phyloP scores from a whole-genome alignment of 53 echinoderm and acorn worm genomes.

The Hippasteria phrygiana region DNA sequence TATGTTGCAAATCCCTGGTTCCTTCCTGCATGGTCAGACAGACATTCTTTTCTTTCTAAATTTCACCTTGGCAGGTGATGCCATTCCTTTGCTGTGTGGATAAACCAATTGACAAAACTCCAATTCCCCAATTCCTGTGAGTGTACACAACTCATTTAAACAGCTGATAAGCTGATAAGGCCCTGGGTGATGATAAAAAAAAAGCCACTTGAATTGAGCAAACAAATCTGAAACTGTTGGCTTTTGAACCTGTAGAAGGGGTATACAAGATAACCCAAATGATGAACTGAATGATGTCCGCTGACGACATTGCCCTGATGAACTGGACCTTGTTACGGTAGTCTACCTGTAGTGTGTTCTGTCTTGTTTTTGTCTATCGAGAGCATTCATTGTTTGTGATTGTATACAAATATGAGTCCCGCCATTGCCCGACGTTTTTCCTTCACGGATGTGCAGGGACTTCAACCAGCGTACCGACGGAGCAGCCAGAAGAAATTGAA shows the following conservation, averaged over 20 bases:
- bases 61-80: conserved; percentile 33
- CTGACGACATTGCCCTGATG: conserved; percentile 17
- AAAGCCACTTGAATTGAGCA: conserved; percentile 41
- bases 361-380: neutral
- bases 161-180: conserved; percentile 3
- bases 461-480: conserved; percentile 16
- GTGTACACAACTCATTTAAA: conserved; percentile 28
- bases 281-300: conserved; percentile 5
- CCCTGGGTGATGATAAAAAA: conserved; percentile 15
- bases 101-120: conserved; percentile 30
- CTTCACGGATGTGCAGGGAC: conserved; percentile 5
- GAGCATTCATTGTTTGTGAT: neutral
- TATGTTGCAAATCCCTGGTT: too few species aligned
- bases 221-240: conserved; percentile 36
- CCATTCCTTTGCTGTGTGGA: conserved; percentile 51
- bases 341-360: neutral
- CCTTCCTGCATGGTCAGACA: neutral
- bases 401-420: conserved; percentile 31
- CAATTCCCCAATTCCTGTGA: neutral
- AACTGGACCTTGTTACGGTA: neutral
- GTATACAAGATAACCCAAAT: conserved; percentile 24
- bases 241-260: neutral
- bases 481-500: conserved; percentile 26
- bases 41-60: conserved; percentile 6
- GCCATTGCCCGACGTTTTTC: conserved; percentile 36